Evolutionary conservation across 2,797 vertebrate genomes (phyloP).

Genomic region (Neosilurus mollespiculum): DNA sequence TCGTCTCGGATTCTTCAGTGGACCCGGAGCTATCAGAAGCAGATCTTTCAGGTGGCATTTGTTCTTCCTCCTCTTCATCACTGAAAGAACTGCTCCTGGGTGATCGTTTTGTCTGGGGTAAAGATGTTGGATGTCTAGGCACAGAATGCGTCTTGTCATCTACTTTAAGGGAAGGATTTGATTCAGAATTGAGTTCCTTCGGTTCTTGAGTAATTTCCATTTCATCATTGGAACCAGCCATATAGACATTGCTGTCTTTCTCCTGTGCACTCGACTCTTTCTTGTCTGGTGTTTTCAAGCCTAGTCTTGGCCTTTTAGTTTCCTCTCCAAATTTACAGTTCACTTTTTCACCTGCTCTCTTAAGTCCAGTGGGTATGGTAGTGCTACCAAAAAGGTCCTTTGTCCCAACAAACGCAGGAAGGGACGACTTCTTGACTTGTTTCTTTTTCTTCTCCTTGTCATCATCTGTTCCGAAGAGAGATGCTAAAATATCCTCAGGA

Average conservation of each 20-base stretch:
- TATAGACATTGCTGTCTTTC: neutral
- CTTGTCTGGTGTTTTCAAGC: slow-evolving; percentile 11
- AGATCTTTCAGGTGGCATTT: neutral
- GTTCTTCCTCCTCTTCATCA: neutral
- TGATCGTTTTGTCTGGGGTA: neutral
- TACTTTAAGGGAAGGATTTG: neutral
- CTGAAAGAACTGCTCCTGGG: slow-evolving; percentile 15
- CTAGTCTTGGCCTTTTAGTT: slow-evolving; percentile 56
- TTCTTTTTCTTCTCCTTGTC: slow-evolving; percentile 54
- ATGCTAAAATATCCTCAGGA: slow-evolving; percentile 84
- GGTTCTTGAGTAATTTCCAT: slow-evolving; percentile 36
- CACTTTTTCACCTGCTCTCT: slow-evolving; percentile 37
- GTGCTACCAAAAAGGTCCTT: slow-evolving; percentile 64
- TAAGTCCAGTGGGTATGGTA: slow-evolving; percentile 22
- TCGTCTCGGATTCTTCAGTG: slow-evolving; percentile 32
- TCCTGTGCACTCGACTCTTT: neutral
- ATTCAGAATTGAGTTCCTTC: neutral
- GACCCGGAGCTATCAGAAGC: neutral
- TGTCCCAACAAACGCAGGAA: slow-evolving; percentile 84
- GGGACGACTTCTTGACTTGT: slow-evolving; percentile 51
- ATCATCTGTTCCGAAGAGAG: slow-evolving; percentile 71
- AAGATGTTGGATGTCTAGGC: neutral
- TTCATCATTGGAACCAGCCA: slow-evolving; percentile 30
- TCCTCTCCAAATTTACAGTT: slow-evolving; percentile 16
- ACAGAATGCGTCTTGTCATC: neutral